Evolutionary conservation across 2,113 vertebrate genomes (phyloP).

Genomic region (Pontoporia blainvillei): DNA sequence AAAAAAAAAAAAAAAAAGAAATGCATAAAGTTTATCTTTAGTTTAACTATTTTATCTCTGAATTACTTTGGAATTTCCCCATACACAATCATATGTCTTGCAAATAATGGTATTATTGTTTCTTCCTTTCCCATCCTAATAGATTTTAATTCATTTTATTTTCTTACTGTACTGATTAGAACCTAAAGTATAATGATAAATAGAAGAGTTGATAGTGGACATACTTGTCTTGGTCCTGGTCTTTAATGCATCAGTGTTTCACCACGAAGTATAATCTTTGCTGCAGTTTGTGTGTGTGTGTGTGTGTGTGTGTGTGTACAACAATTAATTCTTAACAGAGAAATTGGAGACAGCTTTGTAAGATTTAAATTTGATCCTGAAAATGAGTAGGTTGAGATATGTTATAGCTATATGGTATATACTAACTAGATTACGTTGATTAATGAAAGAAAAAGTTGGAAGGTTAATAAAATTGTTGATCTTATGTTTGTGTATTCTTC

Average conservation of each 20-base stretch:
- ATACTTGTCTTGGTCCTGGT: not conserved
- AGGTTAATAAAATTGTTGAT: not conserved
- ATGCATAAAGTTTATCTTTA: not conserved
- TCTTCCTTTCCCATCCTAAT: not conserved
- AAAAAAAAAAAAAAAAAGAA: not conserved
- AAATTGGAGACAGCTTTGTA: not conserved
- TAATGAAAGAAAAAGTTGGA: not conserved
- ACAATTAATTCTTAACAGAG: not conserved
- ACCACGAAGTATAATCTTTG: not conserved
- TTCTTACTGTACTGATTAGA: not conserved
- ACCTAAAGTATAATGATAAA: not conserved
- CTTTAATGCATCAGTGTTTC: not conserved
- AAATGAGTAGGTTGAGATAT: not conserved
- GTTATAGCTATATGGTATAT: not conserved
- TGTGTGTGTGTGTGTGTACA: not conserved
- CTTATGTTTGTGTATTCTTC: not conserved
- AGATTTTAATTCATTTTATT: conserved; percentile 15
- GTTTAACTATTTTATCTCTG: not conserved
- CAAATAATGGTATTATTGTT: not conserved
- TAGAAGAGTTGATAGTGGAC: not conserved
- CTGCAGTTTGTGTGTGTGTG: not conserved
- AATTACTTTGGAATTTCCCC: not conserved
- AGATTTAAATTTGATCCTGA: conserved; percentile 33
- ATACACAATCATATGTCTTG: not conserved
- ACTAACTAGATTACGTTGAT: not conserved